These are phyloP conservation scores for Phrynocephalus versicolor DNA, from an alignment of 2,113 vertebrate species.

Conservation along the genomic window DNA sequence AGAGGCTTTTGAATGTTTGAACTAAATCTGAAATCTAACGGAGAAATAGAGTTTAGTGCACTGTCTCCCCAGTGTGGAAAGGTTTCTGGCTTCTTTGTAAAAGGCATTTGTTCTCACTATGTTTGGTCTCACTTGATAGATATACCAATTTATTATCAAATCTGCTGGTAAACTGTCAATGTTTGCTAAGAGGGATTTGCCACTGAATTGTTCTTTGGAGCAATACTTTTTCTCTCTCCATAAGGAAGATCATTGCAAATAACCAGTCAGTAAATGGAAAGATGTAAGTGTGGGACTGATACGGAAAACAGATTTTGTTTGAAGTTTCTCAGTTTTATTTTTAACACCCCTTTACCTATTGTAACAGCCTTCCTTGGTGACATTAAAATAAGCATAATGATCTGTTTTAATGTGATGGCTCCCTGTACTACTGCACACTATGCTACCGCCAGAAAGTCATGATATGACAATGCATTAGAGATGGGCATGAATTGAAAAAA, in stretches of 20 bases:
- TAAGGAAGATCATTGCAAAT: not conserved
- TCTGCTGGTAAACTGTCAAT: constrained; percentile 1
- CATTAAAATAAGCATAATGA: not conserved
- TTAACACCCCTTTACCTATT: not conserved
- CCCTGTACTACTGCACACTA: not conserved
- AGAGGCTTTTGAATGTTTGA: not conserved
- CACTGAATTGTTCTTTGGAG: constrained; percentile 12
- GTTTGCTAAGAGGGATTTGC: constrained; percentile 18
- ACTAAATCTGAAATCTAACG: not conserved
- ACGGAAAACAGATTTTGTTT: constrained; percentile 11
- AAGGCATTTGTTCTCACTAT: constrained; percentile 10
- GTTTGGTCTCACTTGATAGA: constrained; percentile 24
- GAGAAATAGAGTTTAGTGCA: not conserved
- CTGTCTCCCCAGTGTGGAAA: not conserved
- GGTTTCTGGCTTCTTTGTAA: not conserved
- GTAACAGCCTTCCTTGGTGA: not conserved
- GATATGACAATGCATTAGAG: too few species aligned
- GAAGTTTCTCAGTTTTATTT: not conserved
- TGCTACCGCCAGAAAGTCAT: not conserved
- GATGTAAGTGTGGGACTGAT: not conserved
- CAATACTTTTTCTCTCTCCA: not conserved
- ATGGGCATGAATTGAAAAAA: too few species aligned
- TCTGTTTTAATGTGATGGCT: not conserved
- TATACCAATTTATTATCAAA: constrained; percentile 25
- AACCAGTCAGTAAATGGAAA: not conserved